Base-by-base conservation (phyloP, 1,140 invertebrate genomes). In the Cydia strobilella region DNA sequence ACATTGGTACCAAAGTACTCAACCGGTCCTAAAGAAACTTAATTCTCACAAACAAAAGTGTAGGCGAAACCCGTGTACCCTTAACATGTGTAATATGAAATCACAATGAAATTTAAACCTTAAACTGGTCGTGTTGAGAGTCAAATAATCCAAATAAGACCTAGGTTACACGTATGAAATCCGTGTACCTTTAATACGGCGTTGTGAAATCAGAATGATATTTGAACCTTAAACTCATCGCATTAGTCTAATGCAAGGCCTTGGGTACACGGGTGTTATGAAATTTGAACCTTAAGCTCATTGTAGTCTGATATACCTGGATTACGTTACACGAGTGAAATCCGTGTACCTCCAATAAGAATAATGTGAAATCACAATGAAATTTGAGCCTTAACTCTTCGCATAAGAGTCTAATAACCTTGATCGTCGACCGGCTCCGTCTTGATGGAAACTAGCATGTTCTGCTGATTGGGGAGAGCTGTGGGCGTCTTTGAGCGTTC, bases 391-490 rank as follows among this genome's bases (percentile, higher is more conserved):
- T 59, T 59, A 10, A 23, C 9, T 23, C 9, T 0, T 23, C 5
- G 10, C 20, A 59, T 12, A 9, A 59, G 20, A 59, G 54, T 59
- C 54, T 59, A 59, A 59, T 59, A 59, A 0, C 7, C 54, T 12
- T 20, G 65, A 59, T 88, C 65, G 31, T 69, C 86, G 9, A 85
- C 3, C 0, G 87, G 86, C 76, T 89, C 89, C 0, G 89, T 86
- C 73, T 90, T 88, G 18, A 88, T 72, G 1, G 83, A 82, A 2
- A 86, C 78, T 23, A 85, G 84, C 80, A 89, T 77, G 12, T 42
- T 75, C 27, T 81, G 81, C 6, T 76, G 13, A 5, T 75, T 51
- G 13, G 74, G 66, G 6, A 79, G 74, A 9, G 76, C 75, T 3
- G 79, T 82, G 0, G 78, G 77, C 0, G 77, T 42, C 76, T 89